These are phyloP conservation scores for Anoplophora glabripennis DNA, from an alignment of 1,140 invertebrate species.

Conservation along the genomic window DNA sequence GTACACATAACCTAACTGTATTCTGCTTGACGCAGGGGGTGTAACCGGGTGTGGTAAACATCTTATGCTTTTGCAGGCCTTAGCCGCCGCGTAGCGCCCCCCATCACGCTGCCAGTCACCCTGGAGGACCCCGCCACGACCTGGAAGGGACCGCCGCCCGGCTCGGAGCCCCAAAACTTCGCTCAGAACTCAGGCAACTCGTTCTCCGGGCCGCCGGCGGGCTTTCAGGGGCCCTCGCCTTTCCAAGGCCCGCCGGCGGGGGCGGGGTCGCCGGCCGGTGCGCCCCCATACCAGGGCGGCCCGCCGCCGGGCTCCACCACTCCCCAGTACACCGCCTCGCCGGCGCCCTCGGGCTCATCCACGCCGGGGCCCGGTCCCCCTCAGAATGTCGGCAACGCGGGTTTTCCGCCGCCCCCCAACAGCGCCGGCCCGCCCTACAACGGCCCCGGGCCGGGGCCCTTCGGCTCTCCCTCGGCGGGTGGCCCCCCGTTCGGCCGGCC, in stretches of 20 bases:
- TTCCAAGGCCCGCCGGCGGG: conserved; percentile 63
- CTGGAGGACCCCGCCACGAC: conserved; percentile 67
- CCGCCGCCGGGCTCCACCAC: conserved; percentile 69
- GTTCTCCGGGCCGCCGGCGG: conserved; percentile 57
- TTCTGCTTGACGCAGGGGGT: too few species aligned
- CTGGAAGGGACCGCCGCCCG: conserved; percentile 66
- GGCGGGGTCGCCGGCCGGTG: conserved; percentile 63
- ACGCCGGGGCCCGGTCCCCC: conserved; percentile 66
- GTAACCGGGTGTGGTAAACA: too few species aligned
- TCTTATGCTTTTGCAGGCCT: conserved; percentile 54
- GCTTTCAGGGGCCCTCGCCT: conserved; percentile 59
- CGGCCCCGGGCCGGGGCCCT: conserved; percentile 55
- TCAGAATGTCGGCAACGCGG: conserved; percentile 57
- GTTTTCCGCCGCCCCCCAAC: conserved; percentile 63
- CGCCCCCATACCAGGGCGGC: conserved; percentile 62
- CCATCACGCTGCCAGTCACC: conserved; percentile 63
- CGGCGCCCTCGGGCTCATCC: conserved; percentile 71
- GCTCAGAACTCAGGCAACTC: conserved; percentile 54
- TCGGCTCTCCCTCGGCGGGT: conserved; percentile 64
- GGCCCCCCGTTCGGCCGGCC: conserved; percentile 64
- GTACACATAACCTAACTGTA: conserved; percentile 23
- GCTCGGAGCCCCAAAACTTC: conserved; percentile 61
- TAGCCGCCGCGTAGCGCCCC: conserved; percentile 63
- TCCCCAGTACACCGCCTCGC: conserved; percentile 72
- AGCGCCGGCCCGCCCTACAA: conserved; percentile 62